Percentiles rank a stretch among this genome's conserved stretches.
phyloP scores from a whole-genome alignment of 2,888 invertebrate genomes.

The Amblyjoppa proteus region DNA sequence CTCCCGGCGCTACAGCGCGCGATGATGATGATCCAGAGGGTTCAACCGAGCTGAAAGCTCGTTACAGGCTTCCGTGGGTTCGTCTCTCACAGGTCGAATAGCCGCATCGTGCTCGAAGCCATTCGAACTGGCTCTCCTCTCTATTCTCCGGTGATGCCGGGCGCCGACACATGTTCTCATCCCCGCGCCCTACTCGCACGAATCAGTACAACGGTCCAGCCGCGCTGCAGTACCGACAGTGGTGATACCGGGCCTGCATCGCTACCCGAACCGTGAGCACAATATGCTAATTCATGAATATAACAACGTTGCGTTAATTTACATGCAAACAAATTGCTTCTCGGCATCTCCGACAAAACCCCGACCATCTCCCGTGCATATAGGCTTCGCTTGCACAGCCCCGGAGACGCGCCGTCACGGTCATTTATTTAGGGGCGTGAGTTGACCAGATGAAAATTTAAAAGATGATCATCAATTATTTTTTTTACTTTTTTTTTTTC shows the following conservation, averaged over 20 bases:
- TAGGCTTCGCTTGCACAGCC: conserved; percentile 2
- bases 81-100: conserved; percentile 57
- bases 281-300: conserved; percentile 64
- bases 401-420: not conserved
- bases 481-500: not conserved
- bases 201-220: conserved; percentile 49
- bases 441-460: no score
- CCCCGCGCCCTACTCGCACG: conserved; percentile 33
- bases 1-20: conserved; percentile 15
- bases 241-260: conserved; percentile 9
- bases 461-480: no score
- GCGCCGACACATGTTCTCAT: conserved; percentile 12
- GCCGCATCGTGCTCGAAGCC: conserved; percentile 58
- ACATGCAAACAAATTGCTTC: conserved; percentile 64
- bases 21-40: conserved; percentile 62
- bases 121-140: conserved; percentile 47
- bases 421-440: no score
- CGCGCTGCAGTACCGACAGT: not conserved
- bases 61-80: conserved; percentile 63
- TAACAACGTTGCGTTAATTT: conserved; percentile 62
- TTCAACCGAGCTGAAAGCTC: conserved; percentile 65
- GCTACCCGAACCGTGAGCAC: conserved; percentile 29
- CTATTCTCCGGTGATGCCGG: conserved; percentile 35
- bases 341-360: conserved; percentile 2
- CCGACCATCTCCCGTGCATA: not conserved